Percentiles rank a stretch among this genome's conserved stretches.
These are phyloP conservation scores for Cotesia typhae DNA, from an alignment of 1,140 invertebrate genomes.

Conservation along the genomic window DNA sequence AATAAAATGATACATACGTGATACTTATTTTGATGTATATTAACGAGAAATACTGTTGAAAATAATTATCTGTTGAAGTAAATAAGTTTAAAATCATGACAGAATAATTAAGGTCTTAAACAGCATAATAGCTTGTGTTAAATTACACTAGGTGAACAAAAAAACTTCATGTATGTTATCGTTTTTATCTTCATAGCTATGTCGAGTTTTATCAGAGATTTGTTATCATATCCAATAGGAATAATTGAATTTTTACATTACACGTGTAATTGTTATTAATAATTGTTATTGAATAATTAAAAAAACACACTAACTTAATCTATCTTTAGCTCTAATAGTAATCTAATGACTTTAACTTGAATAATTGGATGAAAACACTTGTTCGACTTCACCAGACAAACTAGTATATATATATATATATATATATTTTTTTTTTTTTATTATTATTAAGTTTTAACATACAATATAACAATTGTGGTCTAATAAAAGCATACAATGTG, in stretches of 20 bases:
- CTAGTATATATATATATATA: too few species aligned
- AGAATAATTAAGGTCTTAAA: too few species aligned
- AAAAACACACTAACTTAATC: not conserved
- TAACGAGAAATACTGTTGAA: too few species aligned
- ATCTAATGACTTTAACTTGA: too few species aligned
- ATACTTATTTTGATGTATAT: too few species aligned
- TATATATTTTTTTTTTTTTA: not conserved
- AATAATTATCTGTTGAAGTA: too few species aligned
- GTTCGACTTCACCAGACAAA: not conserved
- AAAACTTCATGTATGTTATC: not conserved
- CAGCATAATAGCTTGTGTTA: too few species aligned
- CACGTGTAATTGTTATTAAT: not conserved
- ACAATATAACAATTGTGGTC: not conserved
- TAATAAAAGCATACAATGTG: not conserved
- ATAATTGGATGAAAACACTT: not conserved
- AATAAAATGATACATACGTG: too few species aligned
- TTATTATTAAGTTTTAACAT: not conserved
- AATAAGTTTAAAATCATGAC: too few species aligned
- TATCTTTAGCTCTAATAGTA: too few species aligned
- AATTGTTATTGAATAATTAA: not conserved
- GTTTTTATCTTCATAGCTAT: conserved; percentile 1
- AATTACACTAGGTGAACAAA: too few species aligned
- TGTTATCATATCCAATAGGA: not conserved
- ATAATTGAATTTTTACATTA: not conserved
- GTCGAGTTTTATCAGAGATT: not conserved